Conservation (phyloP, 2,797 vertebrate genomes). For the Chaenodraco wilsoni region DNA sequence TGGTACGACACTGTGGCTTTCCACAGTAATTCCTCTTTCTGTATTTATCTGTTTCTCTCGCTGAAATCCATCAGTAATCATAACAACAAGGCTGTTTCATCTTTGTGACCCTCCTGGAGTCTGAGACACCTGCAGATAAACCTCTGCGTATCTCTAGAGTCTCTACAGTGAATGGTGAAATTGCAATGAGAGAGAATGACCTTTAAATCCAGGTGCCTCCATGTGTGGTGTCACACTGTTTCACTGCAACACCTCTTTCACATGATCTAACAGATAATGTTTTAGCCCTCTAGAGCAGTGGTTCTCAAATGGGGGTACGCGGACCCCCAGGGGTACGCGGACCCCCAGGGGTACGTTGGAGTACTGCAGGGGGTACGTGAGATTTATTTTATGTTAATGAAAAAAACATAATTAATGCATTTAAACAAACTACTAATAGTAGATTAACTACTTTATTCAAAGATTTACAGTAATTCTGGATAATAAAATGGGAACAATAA, state of each 20-base stretch:
- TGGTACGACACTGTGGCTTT: conserved; percentile 11
- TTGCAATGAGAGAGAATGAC: conserved; percentile 46
- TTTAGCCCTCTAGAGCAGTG: conserved; percentile 12
- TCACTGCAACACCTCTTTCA: conserved; percentile 39
- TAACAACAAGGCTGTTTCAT: conserved; percentile 20
- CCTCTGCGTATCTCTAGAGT: conserved; percentile 9
- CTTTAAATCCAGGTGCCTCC: conserved; percentile 58
- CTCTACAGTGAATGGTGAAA: conserved; percentile 25
- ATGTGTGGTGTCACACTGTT: conserved; percentile 38
- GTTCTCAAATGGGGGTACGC: too few relatives aligned
- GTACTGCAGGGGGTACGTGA: too few relatives aligned
- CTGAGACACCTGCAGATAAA: conserved; percentile 46
- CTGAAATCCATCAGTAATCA: conserved; percentile 41
- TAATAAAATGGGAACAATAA: too few relatives aligned
- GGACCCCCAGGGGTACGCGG: too few relatives aligned
- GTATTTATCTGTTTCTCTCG: conserved; percentile 27
- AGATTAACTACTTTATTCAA: too few relatives aligned
- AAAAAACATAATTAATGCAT: too few relatives aligned
- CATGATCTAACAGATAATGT: conserved; percentile 25
- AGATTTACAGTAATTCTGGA: too few relatives aligned
- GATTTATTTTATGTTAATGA: too few relatives aligned
- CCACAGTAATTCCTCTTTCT: conserved; percentile 16
- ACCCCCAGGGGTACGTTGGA: too few relatives aligned
- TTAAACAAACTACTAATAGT: too few relatives aligned
- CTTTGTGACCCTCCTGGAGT: conserved; percentile 20